These are phyloP conservation scores for Acipenser ruthenus DNA, from an alignment of 2,797 vertebrate species.

Conservation along the genomic window DNA sequence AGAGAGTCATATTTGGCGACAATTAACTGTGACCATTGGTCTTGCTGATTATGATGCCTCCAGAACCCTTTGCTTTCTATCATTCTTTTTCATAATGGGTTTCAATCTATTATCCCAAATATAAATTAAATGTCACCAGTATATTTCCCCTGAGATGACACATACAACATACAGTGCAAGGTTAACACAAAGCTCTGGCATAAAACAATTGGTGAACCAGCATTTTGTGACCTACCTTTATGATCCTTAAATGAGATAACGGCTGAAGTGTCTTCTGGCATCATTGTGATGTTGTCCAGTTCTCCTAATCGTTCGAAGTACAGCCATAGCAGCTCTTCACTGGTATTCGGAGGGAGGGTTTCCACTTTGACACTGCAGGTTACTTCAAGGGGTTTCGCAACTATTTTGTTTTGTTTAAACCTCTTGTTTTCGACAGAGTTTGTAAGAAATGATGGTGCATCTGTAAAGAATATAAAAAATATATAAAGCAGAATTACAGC, in stretches of 20 bases:
- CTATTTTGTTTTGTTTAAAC: conserved; percentile 44
- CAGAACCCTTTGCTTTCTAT: too few relatives aligned
- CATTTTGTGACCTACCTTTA: conserved; percentile 50
- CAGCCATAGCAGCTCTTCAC: conserved; percentile 46
- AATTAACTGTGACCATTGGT: too few relatives aligned
- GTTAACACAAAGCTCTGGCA: neutral
- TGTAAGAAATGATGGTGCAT: conserved; percentile 41
- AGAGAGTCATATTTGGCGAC: too few relatives aligned
- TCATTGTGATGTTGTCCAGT: conserved; percentile 31
- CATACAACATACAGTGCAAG: neutral
- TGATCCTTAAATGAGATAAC: conserved; percentile 56
- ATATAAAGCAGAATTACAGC: neutral
- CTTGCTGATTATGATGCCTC: too few relatives aligned
- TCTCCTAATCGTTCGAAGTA: conserved; percentile 65
- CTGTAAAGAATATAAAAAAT: conserved; percentile 35
- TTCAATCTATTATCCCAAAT: too few relatives aligned
- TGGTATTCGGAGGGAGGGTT: conserved; percentile 43
- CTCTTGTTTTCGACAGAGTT: conserved; percentile 30
- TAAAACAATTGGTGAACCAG: neutral
- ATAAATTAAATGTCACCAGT: too few relatives aligned
- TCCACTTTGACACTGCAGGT: conserved; percentile 61
- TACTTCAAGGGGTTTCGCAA: conserved; percentile 45
- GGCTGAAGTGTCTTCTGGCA: conserved; percentile 62
- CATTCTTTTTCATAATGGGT: too few relatives aligned
- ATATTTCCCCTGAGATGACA: too few relatives aligned